Evolutionary conservation across 2,113 vertebrate genomes (phyloP).

Genomic region (Trichechus manatus): DNA sequence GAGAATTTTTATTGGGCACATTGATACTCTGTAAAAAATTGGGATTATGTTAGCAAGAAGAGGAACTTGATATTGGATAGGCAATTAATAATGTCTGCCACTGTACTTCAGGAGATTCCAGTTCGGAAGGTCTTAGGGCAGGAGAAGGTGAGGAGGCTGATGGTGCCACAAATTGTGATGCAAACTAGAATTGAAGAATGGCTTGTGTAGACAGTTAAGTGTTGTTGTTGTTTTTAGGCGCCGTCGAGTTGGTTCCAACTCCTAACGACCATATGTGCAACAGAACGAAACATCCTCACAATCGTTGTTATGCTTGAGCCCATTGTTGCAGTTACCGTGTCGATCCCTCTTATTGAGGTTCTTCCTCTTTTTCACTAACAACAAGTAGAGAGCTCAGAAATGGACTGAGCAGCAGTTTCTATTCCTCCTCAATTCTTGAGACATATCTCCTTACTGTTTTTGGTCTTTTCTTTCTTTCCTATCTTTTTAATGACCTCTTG

Average conservation of each 20-base stretch:
- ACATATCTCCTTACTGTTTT: background rate
- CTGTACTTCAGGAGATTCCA: background rate
- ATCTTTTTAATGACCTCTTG: too few relatives aligned
- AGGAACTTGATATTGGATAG: background rate
- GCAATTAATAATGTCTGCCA: background rate
- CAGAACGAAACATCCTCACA: too few relatives aligned
- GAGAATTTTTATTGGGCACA: background rate
- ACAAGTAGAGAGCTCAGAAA: background rate
- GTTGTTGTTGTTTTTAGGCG: too few relatives aligned
- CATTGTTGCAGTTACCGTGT: too few relatives aligned
- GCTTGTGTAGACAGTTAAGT: background rate
- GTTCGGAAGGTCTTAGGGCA: background rate
- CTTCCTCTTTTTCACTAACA: too few relatives aligned
- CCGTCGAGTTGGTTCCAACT: too few relatives aligned
- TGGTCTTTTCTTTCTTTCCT: too few relatives aligned
- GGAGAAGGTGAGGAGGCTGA: background rate
- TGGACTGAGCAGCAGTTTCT: background rate
- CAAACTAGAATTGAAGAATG: background rate
- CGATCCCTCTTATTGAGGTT: too few relatives aligned
- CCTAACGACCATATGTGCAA: too few relatives aligned
- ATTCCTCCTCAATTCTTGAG: background rate
- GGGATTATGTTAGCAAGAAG: background rate
- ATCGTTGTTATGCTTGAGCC: too few relatives aligned
- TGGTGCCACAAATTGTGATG: background rate
- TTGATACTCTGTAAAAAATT: background rate